Conservation (phyloP, 1,140 invertebrate species). For the Pseudomyrmex sp. region DNA sequence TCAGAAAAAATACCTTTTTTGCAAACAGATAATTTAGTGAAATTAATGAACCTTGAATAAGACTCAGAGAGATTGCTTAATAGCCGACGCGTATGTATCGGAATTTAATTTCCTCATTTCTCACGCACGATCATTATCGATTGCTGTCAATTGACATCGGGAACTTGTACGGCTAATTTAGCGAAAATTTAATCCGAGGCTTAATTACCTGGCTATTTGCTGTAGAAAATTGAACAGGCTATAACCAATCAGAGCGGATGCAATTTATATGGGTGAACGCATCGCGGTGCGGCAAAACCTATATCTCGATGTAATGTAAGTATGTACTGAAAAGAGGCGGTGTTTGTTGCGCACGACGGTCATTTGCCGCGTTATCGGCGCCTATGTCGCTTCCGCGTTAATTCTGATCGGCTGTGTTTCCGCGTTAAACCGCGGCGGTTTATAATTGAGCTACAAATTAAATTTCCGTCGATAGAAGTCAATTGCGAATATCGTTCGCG, state of each 20-base stretch:
- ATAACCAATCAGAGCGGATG: constrained; percentile 27
- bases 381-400: not conserved
- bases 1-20: too few species aligned
- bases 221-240: constrained; percentile 27
- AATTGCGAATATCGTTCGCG: constrained; percentile 15
- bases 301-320: constrained; percentile 23
- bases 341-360: not conserved
- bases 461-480: constrained; percentile 14
- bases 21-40: too few species aligned
- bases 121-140: not conserved
- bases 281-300: not conserved
- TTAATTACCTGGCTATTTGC: constrained; percentile 40
- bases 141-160: not conserved
- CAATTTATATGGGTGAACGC: not conserved
- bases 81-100: too few species aligned
- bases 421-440: not conserved
- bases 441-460: constrained; percentile 27
- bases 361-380: not conserved
- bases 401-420: not conserved
- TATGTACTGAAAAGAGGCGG: constrained; percentile 1
- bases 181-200: constrained; percentile 3
- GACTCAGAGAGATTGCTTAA: too few species aligned
- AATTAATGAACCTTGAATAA: too few species aligned
- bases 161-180: constrained; percentile 2
- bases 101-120: not conserved